Conservation (phyloP, 2,797 vertebrate species). For the Dallia pectoralis region DNA sequence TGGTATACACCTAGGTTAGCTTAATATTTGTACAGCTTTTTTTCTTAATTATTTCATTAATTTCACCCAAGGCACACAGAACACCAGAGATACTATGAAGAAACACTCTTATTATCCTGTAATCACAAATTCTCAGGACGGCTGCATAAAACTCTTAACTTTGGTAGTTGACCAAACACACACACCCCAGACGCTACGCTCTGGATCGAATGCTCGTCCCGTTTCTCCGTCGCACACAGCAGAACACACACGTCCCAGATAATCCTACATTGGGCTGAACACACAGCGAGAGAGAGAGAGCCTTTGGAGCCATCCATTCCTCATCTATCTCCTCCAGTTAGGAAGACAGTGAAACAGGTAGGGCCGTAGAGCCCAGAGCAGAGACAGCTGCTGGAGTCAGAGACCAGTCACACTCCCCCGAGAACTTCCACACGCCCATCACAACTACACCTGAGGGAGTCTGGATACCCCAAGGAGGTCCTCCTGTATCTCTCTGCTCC, state of each 20-base stretch:
- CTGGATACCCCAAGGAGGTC: slow-evolving; percentile 22
- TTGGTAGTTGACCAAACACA: too few relatives aligned
- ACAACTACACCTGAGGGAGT: slow-evolving; percentile 45
- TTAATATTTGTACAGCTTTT: too few relatives aligned
- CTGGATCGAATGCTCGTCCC: slow-evolving; percentile 47
- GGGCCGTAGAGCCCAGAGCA: slow-evolving; percentile 25
- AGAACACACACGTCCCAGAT: slow-evolving; percentile 40
- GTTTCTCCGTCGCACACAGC: slow-evolving; percentile 34
- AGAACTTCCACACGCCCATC: slow-evolving; percentile 45
- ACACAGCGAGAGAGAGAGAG: slow-evolving; percentile 24
- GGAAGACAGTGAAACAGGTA: slow-evolving; percentile 27
- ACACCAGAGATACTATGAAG: too few relatives aligned
- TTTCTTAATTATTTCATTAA: too few relatives aligned
- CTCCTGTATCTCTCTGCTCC: slow-evolving; percentile 6
- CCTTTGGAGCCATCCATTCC: slow-evolving; percentile 58
- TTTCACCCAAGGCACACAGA: too few relatives aligned
- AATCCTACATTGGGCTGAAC: slow-evolving; percentile 12
- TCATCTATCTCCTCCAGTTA: slow-evolving; percentile 42
- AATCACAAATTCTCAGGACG: too few relatives aligned
- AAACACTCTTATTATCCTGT: too few relatives aligned
- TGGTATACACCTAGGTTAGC: too few relatives aligned
- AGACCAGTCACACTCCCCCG: slow-evolving; percentile 49
- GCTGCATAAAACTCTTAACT: too few relatives aligned
- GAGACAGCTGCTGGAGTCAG: slow-evolving; percentile 61
- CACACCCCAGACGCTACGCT: too few relatives aligned